A percentile compares a stretch with the other conserved stretches of the same genome.
These are phyloP conservation scores for Pipistrellus kuhlii DNA, from an alignment of 2,797 vertebrate genomes.

Conservation along the genomic window DNA sequence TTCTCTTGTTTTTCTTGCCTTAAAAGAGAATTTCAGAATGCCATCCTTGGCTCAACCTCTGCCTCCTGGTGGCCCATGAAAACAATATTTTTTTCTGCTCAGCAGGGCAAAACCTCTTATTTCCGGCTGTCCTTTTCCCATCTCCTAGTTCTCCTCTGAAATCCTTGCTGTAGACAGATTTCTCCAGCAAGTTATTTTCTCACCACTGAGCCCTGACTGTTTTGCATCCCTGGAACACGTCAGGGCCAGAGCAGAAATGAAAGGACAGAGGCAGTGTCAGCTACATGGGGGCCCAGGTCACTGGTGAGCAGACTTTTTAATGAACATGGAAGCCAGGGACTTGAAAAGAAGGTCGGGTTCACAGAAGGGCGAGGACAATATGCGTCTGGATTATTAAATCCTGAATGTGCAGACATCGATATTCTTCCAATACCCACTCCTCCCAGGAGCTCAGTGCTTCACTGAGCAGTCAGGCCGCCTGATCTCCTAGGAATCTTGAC, in stretches of 20 bases:
- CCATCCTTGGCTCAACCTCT: constrained; percentile 62
- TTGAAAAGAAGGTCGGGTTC: constrained; percentile 79
- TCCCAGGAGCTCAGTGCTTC: neutral
- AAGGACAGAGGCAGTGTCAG: constrained; percentile 47
- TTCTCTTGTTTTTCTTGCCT: constrained; percentile 60
- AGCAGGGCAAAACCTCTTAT: constrained; percentile 62
- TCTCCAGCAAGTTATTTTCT: constrained; percentile 63
- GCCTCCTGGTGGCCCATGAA: constrained; percentile 47
- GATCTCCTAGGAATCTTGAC: neutral
- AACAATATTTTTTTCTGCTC: constrained; percentile 70
- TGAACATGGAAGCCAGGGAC: constrained; percentile 73
- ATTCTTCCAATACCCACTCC: neutral
- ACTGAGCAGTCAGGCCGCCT: neutral
- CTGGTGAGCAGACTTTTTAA: constrained; percentile 77
- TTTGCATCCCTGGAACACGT: constrained; percentile 35
- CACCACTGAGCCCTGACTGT: constrained; percentile 26
- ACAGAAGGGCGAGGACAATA: constrained; percentile 65
- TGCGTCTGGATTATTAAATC: constrained; percentile 75
- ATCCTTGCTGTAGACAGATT: constrained; percentile 5
- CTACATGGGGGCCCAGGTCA: constrained; percentile 8
- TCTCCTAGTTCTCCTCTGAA: neutral
- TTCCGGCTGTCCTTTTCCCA: constrained; percentile 48
- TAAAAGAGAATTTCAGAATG: constrained; percentile 64
- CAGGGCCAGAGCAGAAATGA: constrained; percentile 59
- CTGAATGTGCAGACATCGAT: neutral